Conservation (phyloP, 2,888 invertebrate genomes). For the Hylaea fasciaria region DNA sequence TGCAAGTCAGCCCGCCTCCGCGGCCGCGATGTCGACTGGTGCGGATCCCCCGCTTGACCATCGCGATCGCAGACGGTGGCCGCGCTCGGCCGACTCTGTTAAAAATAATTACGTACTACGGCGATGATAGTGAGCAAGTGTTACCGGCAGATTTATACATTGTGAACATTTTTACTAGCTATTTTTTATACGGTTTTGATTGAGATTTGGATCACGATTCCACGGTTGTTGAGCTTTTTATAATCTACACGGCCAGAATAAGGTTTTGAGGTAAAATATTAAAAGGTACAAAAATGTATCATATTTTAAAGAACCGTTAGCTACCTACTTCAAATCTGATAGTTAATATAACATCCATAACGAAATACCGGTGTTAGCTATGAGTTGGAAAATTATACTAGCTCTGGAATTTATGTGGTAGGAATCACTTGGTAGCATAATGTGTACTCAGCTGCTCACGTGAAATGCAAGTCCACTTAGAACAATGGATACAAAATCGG, state of each 20-base stretch:
- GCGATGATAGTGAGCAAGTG: conserved; percentile 15
- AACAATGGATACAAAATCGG: not conserved
- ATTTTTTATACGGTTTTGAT: conserved; percentile 21
- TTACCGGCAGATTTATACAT: conserved; percentile 25
- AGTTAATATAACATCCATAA: no score
- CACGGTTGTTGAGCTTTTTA: conserved; percentile 20
- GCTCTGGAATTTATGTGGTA: not conserved
- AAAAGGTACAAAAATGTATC: conserved; percentile 8
- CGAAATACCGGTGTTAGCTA: not conserved
- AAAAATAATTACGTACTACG: conserved; percentile 33
- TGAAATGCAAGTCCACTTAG: not conserved
- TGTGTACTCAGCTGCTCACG: not conserved
- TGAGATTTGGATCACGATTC: conserved; percentile 21
- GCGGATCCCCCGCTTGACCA: conserved; percentile 60
- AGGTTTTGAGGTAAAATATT: conserved; percentile 9
- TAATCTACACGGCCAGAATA: conserved; percentile 11
- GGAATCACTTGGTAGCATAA: not conserved
- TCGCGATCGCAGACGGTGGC: conserved; percentile 36
- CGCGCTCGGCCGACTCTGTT: conserved; percentile 36
- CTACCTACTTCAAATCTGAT: not conserved
- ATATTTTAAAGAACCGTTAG: conserved; percentile 14
- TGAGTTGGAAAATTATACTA: not conserved
- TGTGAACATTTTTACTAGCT: conserved; percentile 12
- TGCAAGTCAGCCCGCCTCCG: conserved; percentile 40
- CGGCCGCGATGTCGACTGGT: conserved; percentile 72